Evolutionary conservation across 2,797 vertebrate species (phyloP), one percentile per base, ranked within the genome.

Genomic region (Phoeniculus purpureus): DNA sequence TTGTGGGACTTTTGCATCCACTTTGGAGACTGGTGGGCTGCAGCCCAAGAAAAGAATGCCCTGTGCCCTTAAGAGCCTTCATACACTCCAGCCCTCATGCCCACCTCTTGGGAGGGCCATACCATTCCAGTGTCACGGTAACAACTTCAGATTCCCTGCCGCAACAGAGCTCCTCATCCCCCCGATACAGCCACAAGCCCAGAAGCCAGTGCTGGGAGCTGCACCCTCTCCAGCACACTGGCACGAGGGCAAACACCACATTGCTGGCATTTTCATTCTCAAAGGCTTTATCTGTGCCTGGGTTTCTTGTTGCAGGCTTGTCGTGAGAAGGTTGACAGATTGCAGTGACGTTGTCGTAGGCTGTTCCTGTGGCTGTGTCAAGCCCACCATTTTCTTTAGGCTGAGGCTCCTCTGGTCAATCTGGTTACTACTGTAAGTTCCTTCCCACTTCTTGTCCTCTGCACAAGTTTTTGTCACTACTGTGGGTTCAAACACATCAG

Each of bases 131-230:
- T 71, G 37, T 67, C 61, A 37, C 37, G 27, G 15, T 51, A 50
- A 62, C 16, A 56, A 51, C 15, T 62, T 25, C 58, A 14, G 19
- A n/a, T 61, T 48, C 68, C 18, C 59, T 78, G 31, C 70, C 79
- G 31, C 48, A 62, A 15, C 9, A 34, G 50, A 34, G 27, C 34
- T 81, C 6, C 40, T 66, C 55, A 37, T 58, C 16, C 15, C 43
- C 16, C 26, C 23, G 27, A 8, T 65, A 32, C 23, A 54, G 61
- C 47, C 0, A 0, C 0, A 0, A 77, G 43, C 58, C 62, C 32
- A 62, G 55, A 68, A 81, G 18, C 52, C 3, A 5, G 34, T 29
- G 62, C 68, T 81, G 47, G 56, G 54, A 89, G 27, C 47, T 81
- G 45, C 51, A 43, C 23, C 25, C 14, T 70, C 62, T 78, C 55